Evolutionary conservation across 1,140 invertebrate genomes (phyloP).

Genomic region (Habropoda laboriosa): DNA sequence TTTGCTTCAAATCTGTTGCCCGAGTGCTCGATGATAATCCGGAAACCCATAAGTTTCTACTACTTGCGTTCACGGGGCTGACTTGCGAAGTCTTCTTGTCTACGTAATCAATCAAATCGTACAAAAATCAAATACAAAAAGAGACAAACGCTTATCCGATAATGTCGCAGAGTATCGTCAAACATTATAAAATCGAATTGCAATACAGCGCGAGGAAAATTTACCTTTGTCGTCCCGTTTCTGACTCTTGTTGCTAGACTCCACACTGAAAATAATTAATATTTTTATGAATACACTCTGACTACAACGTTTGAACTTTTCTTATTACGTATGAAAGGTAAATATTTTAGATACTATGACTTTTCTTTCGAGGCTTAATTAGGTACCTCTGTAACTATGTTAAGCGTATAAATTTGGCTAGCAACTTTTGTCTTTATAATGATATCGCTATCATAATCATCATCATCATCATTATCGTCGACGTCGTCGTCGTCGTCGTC

Average conservation of each 20-base stretch:
- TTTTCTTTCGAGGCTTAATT: slow-evolving; percentile 70
- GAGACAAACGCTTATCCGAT: neutral
- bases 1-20: slow-evolving; percentile 94
- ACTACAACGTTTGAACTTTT: slow-evolving; percentile 3
- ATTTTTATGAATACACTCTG: slow-evolving; percentile 33
- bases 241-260: slow-evolving; percentile 73
- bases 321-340: slow-evolving; percentile 49
- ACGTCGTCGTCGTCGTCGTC: neutral
- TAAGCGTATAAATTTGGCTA: slow-evolving; percentile 80
- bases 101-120: slow-evolving; percentile 48
- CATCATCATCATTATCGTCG: neutral
- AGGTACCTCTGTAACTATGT: slow-evolving; percentile 80
- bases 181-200: neutral
- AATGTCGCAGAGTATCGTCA: too few species aligned
- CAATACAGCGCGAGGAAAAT: too few species aligned
- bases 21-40: slow-evolving; percentile 93
- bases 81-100: slow-evolving; percentile 75
- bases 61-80: slow-evolving; percentile 78
- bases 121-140: slow-evolving; percentile 9
- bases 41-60: slow-evolving; percentile 95
- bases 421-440: slow-evolving; percentile 70
- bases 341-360: slow-evolving; percentile 60
- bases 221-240: slow-evolving; percentile 80
- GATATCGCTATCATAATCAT: neutral
- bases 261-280: slow-evolving; percentile 74